These are phyloP conservation scores for Dryocosmus kuriphilus DNA, from an alignment of 2,888 invertebrate species.

Conservation along the genomic window DNA sequence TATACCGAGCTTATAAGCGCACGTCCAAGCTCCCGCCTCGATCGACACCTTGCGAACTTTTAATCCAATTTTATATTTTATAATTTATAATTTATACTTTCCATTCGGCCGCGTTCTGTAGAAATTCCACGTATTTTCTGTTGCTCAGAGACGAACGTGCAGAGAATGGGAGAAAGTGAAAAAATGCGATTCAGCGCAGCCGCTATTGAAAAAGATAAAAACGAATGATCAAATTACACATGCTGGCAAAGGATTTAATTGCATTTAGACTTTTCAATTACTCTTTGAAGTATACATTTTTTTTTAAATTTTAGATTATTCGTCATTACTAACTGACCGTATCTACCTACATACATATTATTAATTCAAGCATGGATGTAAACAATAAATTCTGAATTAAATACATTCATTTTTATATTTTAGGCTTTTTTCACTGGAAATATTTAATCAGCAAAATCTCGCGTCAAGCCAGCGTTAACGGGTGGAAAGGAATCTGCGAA, in stretches of 20 bases:
- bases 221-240: conserved; percentile 12
- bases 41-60: conserved; percentile 58
- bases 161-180: conserved; percentile 44
- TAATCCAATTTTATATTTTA: conserved; percentile 61
- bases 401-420: not conserved
- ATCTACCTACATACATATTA: no score
- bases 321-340: not conserved
- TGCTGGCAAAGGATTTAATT: conserved; percentile 10
- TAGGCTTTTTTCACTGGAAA: not conserved
- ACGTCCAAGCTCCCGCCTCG: conserved; percentile 32
- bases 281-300: not conserved
- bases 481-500: not conserved
- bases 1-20: not conserved
- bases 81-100: conserved; percentile 48
- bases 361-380: no score
- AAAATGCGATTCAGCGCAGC: conserved; percentile 38
- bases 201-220: conserved; percentile 2
- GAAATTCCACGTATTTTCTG: conserved; percentile 34
- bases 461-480: not conserved
- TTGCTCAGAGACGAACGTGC: conserved; percentile 45
- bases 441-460: not conserved
- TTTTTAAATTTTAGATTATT: not conserved
- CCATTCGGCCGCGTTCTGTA: conserved; percentile 42
- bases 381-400: not conserved
- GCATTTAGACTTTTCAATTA: not conserved